Evolutionary conservation across 1,140 invertebrate genomes (phyloP).

Genomic region (Caenorhabditis brenneri): DNA sequence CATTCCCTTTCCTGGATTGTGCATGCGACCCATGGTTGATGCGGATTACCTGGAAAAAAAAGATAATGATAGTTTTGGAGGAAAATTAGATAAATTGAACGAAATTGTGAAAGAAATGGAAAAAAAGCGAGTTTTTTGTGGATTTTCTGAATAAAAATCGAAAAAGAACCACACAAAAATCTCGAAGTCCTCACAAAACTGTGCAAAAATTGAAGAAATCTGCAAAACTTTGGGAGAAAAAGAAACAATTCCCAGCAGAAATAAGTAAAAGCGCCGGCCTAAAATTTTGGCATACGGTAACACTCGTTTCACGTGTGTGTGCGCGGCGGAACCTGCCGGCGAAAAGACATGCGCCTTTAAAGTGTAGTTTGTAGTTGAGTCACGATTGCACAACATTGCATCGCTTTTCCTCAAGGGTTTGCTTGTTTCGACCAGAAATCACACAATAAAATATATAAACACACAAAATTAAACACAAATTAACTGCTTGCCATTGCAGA

Average conservation of each 20-base stretch:
- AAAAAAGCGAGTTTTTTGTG: too few relatives aligned
- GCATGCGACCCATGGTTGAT: constrained; percentile 70
- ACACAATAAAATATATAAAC: neutral
- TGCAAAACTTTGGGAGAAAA: neutral
- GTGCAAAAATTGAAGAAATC: neutral
- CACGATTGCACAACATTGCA: constrained; percentile 39
- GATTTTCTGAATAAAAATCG: too few relatives aligned
- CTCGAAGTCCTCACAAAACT: neutral
- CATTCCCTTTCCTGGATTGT: constrained; percentile 91
- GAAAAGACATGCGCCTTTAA: neutral
- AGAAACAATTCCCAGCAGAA: neutral
- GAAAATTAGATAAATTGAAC: neutral
- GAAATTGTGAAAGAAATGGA: too few relatives aligned
- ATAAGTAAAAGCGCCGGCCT: neutral
- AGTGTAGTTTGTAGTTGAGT: neutral
- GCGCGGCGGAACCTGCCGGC: neutral
- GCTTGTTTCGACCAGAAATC: neutral
- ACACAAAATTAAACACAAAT: neutral
- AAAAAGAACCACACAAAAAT: too few relatives aligned
- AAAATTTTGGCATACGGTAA: neutral
- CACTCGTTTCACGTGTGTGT: constrained; percentile 19
- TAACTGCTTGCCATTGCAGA: neutral
- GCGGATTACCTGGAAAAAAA: constrained; percentile 46
- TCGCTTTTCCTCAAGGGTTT: neutral
- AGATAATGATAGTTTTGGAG: neutral